Evolutionary conservation across 2,797 vertebrate genomes (phyloP).

Genomic region (Glossophaga mutica): DNA sequence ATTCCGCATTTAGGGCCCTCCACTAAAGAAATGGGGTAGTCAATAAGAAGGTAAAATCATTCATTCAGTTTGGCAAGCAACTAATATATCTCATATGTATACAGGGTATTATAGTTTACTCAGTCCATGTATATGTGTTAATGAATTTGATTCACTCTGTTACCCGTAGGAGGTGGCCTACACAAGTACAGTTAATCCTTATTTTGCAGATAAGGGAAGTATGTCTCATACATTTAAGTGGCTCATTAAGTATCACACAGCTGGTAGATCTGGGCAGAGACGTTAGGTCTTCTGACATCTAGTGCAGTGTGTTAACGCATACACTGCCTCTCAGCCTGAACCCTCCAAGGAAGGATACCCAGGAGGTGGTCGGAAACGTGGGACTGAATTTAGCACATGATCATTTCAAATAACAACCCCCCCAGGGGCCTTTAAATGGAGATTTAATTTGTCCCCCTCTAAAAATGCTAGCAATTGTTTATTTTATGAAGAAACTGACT

Average conservation of each 20-base stretch:
- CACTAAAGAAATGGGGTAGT: background rate
- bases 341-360: background rate
- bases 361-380: background rate
- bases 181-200: background rate
- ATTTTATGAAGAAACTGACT: background rate
- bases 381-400: background rate
- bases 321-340: background rate
- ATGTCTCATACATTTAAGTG: background rate
- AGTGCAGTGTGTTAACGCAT: fast-evolving
- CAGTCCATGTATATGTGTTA: fast-evolving
- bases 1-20: background rate
- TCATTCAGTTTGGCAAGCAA: background rate
- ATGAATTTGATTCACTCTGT: background rate
- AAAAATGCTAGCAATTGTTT: background rate
- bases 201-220: background rate
- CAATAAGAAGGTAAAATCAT: background rate
- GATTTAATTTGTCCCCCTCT: background rate
- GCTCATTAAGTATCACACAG: background rate
- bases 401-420: background rate
- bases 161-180: fast-evolving
- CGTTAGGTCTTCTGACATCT: background rate
- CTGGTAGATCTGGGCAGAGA: too few relatives aligned
- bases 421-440: background rate
- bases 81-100: background rate
- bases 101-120: background rate